phyloP scores from a whole-genome alignment of 2,888 invertebrate genomes.

The Andricus curvator region DNA sequence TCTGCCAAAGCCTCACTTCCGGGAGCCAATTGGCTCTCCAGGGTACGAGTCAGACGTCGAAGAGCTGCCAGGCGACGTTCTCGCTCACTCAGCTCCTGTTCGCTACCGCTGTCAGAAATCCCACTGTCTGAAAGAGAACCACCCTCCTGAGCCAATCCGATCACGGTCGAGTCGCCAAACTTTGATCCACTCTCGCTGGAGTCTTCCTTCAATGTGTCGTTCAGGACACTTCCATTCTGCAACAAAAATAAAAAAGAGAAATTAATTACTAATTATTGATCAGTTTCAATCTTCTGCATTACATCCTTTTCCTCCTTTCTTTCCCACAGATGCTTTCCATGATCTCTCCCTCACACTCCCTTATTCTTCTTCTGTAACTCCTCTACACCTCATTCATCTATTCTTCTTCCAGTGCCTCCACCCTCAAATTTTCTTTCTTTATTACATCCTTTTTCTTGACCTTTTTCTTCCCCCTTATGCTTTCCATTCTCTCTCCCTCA shows the following conservation, averaged over 20 bases:
- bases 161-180: slow-evolving; percentile 65
- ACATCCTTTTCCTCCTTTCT: too few relatives aligned
- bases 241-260: slow-evolving; percentile 46
- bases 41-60: slow-evolving; percentile 83
- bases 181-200: slow-evolving; percentile 54
- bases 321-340: too few relatives aligned
- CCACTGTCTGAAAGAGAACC: slow-evolving; percentile 89
- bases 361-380: too few relatives aligned
- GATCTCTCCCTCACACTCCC: too few relatives aligned
- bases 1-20: slow-evolving; percentile 84
- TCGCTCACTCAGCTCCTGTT: slow-evolving; percentile 83
- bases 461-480: too few relatives aligned
- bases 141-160: slow-evolving; percentile 77
- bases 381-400: too few relatives aligned
- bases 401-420: too few relatives aligned
- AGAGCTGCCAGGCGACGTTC: slow-evolving; percentile 85
- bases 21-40: slow-evolving; percentile 85
- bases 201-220: slow-evolving; percentile 45
- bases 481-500: too few relatives aligned
- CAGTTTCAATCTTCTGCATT: too few relatives aligned
- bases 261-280: neutral
- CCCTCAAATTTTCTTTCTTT: too few relatives aligned
- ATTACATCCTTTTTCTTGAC: too few relatives aligned
- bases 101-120: slow-evolving; percentile 88
- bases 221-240: slow-evolving; percentile 57